phyloP scores from a whole-genome alignment of 2,888 invertebrate species.

The Xanthia togata region DNA sequence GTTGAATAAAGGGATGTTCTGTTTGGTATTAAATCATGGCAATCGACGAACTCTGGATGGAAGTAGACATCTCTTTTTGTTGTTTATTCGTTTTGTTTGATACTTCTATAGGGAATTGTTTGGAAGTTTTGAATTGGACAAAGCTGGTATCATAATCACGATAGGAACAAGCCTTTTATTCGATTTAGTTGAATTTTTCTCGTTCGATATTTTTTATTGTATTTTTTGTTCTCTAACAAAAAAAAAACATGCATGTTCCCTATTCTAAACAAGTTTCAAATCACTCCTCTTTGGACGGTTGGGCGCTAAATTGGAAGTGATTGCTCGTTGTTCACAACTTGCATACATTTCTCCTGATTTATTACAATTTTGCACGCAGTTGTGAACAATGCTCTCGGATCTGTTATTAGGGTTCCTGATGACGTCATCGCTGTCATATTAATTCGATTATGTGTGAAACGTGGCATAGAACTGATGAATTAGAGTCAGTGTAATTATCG shows the following conservation, averaged over 20 bases:
- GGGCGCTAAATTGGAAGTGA: slow-evolving; percentile 33
- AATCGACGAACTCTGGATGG: slow-evolving; percentile 10
- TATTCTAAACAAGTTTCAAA: slow-evolving; percentile 32
- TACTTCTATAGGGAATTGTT: slow-evolving; percentile 4
- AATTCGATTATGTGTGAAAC: slow-evolving; percentile 37
- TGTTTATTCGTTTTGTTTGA: slow-evolving; percentile 18
- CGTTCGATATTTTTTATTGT: not conserved
- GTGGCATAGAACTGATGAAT: slow-evolving; percentile 25
- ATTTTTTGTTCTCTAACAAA: not conserved
- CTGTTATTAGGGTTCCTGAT: slow-evolving; percentile 34
- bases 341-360: slow-evolving; percentile 57
- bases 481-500: slow-evolving; percentile 29
- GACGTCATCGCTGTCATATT: slow-evolving; percentile 34
- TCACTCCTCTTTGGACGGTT: slow-evolving; percentile 5
- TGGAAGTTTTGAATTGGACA: not conserved
- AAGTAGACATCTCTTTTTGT: slow-evolving; percentile 25
- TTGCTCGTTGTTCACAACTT: slow-evolving; percentile 50
- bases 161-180: not conserved
- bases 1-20: slow-evolving; percentile 36
- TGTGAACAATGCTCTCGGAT: slow-evolving; percentile 20
- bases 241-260: too few relatives aligned
- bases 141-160: not conserved
- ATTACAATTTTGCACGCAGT: slow-evolving; percentile 43
- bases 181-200: not conserved
- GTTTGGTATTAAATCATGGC: slow-evolving; percentile 32